Evolutionary conservation across 2,888 invertebrate genomes (phyloP).

Genomic region (Coenonympha glycerion): DNA sequence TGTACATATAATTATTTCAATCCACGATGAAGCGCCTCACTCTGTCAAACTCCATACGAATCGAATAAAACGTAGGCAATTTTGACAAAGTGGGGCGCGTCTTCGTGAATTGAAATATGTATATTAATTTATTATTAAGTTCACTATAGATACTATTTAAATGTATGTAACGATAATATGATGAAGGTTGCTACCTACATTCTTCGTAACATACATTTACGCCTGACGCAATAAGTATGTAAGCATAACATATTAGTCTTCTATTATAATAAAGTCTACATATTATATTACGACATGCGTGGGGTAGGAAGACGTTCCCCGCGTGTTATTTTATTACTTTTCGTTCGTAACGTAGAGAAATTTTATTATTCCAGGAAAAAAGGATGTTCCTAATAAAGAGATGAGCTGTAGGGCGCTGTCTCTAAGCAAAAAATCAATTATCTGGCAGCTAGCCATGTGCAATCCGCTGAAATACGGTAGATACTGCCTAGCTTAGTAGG

Average conservation of each 20-base stretch:
- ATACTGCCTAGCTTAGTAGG: not conserved
- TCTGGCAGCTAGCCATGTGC: slow-evolving; percentile 44
- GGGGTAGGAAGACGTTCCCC: slow-evolving; percentile 19
- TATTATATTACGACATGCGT: slow-evolving; percentile 19
- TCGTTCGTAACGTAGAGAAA: slow-evolving; percentile 19
- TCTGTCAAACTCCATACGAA: no score
- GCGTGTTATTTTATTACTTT: slow-evolving; percentile 24
- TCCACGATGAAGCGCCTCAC: no score
- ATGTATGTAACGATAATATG: no score
- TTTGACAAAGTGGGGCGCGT: no score
- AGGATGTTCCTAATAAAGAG: slow-evolving; percentile 29
- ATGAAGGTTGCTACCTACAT: no score
- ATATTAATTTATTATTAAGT: no score
- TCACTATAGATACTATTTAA: no score
- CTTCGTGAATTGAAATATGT: no score
- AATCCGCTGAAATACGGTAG: slow-evolving; percentile 22
- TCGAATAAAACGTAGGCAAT: no score
- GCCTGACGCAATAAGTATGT: no score
- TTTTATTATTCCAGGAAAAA: slow-evolving; percentile 25
- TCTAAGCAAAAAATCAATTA: slow-evolving; percentile 48
- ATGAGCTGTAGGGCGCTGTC: slow-evolving; percentile 27
- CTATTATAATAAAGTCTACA: slow-evolving; percentile 15
- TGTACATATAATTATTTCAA: no score
- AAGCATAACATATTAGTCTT: slow-evolving; percentile 10
- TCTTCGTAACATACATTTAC: no score